Evolutionary conservation across 2,797 vertebrate genomes (phyloP).

Genomic region (Otolemur crassicaudatus): DNA sequence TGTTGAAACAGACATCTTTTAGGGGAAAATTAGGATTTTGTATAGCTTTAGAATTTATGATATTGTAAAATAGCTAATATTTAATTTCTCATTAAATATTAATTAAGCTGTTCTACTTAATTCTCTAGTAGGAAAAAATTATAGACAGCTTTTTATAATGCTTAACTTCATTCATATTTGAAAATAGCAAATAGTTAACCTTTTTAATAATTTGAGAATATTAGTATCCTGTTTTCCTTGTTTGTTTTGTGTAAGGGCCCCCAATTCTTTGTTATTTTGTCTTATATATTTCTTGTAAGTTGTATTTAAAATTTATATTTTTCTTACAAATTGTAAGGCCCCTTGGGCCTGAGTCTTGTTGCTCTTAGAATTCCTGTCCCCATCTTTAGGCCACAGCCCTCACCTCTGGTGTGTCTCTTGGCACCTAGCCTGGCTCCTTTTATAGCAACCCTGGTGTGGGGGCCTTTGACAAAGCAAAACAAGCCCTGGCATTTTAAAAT

Average conservation of each 20-base stretch:
- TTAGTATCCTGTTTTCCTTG: background rate
- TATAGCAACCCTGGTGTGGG: background rate
- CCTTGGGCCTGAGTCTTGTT: background rate
- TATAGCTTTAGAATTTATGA: background rate
- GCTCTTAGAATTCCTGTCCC: background rate
- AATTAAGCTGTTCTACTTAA: slow-evolving; percentile 18
- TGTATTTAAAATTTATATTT: background rate
- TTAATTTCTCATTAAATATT: background rate
- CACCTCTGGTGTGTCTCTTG: background rate
- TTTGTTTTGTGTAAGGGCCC: background rate
- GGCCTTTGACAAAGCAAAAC: background rate
- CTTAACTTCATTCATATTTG: background rate
- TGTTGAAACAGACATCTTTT: background rate
- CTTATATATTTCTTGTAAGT: slow-evolving; percentile 11
- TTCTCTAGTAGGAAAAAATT: slow-evolving; percentile 26
- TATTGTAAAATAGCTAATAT: slow-evolving; percentile 4
- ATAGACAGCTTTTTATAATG: background rate
- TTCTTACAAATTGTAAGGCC: slow-evolving; percentile 5
- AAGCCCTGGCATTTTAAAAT: background rate
- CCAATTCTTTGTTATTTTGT: background rate
- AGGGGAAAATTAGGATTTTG: background rate
- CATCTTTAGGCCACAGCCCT: background rate
- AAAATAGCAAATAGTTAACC: background rate
- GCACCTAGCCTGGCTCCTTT: background rate
- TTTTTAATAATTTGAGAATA: background rate